Evolutionary conservation across 2,888 invertebrate species (phyloP).

Genomic region (Liodrosophila aerea): DNA sequence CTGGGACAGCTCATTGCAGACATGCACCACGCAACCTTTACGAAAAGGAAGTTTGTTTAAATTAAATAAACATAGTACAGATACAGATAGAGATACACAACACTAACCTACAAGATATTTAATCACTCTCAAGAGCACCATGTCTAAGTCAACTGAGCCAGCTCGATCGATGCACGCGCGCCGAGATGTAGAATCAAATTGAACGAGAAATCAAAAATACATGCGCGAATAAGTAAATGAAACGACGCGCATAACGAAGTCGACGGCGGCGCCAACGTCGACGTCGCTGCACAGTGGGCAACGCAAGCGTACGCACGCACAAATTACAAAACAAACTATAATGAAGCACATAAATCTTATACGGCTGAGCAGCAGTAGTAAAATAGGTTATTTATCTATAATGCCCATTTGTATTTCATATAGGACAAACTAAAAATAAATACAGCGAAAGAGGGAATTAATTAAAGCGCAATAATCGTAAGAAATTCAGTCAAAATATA

Average conservation of each 20-base stretch:
- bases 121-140: slow-evolving; percentile 78
- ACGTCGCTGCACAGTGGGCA: slow-evolving; percentile 49
- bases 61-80: background rate
- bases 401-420: too few relatives aligned
- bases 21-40: slow-evolving; percentile 70
- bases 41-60: background rate
- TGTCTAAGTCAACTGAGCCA: slow-evolving; percentile 48
- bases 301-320: background rate
- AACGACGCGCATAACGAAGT: slow-evolving; percentile 36
- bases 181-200: slow-evolving; percentile 78
- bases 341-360: too few relatives aligned
- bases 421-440: too few relatives aligned
- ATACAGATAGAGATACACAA: slow-evolving; percentile 4
- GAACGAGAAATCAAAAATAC: slow-evolving; percentile 66
- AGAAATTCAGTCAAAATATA: too few relatives aligned
- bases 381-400: too few relatives aligned
- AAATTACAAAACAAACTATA: too few relatives aligned
- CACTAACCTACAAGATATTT: slow-evolving; percentile 80
- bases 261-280: slow-evolving; percentile 29
- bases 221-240: slow-evolving; percentile 58
- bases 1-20: slow-evolving; percentile 72
- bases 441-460: too few relatives aligned
- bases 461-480: too few relatives aligned
- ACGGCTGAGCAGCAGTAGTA: too few relatives aligned
- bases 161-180: slow-evolving; percentile 64